Evolutionary conservation across 2,888 invertebrate genomes (phyloP), one percentile per base, ranked within the genome.

Genomic region (Epinotia bilunana): DNA sequence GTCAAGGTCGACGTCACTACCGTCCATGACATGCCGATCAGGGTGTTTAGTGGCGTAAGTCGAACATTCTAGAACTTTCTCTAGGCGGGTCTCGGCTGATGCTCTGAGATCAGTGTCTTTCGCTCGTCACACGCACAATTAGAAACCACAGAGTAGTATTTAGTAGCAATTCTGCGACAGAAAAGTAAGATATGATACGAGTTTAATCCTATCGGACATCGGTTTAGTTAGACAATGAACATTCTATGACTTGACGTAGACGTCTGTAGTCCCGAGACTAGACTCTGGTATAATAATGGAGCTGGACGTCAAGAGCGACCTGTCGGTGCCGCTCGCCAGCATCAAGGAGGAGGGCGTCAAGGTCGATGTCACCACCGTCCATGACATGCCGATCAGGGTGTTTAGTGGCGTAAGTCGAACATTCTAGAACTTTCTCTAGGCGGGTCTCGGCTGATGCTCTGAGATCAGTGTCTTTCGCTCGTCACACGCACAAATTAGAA

Each of bases 341-440:
- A 93, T 94, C 57, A 94, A 94, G 75, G 93, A 93, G 76, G 94
- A 94, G 64, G 92, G 92, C 7, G 78, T 86, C 28, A 93, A 91
- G 75, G 78, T 89, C 0, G 91, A 93, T 55, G 84, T 90, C 71
- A 87, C 89, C 0, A 81, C 86, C 2, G 81, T 88, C 0, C 81
- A 83, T 1, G 92, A 91, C 11, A 75, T 89, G 77, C 87, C 92
- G 1, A 78, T 91, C 0, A 82, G 88, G 28, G 84, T 90, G 11
- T 93, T 84, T 76, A 88, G 84, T 76, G 75, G 75, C 1, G 93
- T 92, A 77, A 88, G 91, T 89, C 62, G 39, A n/a, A 49, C 2
- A 63, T 55, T 58, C 53, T 71, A 58, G 49, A 9, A 68, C 69
- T 74, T 33, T 67, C 11, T 20, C n/a, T 28, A 57, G 33, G 33